A percentile compares a stretch with the other conserved stretches of the same genome.
Evolutionary conservation across 2,888 invertebrate species (phyloP).

Genomic region (Cyclophora punctaria): DNA sequence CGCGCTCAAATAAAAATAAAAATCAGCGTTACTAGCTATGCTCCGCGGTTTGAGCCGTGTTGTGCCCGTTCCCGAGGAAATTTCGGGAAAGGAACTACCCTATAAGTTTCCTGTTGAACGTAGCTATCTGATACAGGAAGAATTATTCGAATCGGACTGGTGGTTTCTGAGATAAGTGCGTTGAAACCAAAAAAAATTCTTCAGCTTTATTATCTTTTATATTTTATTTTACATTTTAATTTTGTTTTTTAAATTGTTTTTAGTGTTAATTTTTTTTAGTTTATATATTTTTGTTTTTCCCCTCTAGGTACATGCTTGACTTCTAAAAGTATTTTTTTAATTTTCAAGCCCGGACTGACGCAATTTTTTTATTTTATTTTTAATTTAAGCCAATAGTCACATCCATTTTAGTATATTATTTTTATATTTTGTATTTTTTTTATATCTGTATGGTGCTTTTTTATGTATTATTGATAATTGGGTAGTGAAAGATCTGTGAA

Average conservation of each 20-base stretch:
- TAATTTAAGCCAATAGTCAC: slow-evolving; percentile 51
- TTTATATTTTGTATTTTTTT: slow-evolving; percentile 13
- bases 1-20: too few relatives aligned
- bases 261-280: slow-evolving; percentile 9
- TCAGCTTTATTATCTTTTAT: too few relatives aligned
- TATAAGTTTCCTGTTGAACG: too few relatives aligned
- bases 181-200: too few relatives aligned
- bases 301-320: slow-evolving; percentile 67
- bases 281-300: slow-evolving; percentile 24
- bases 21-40: too few relatives aligned
- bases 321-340: slow-evolving; percentile 34
- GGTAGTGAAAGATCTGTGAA: neutral
- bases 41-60: too few relatives aligned
- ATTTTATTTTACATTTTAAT: slow-evolving; percentile 9
- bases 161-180: too few relatives aligned
- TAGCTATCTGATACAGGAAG: too few relatives aligned
- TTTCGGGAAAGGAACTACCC: too few relatives aligned
- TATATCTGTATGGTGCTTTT: slow-evolving; percentile 8
- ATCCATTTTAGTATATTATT: slow-evolving; percentile 37
- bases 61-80: too few relatives aligned
- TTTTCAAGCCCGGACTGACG: slow-evolving; percentile 21
- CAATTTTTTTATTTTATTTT: slow-evolving; percentile 22
- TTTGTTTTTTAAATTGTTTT: slow-evolving; percentile 6
- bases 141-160: too few relatives aligned
- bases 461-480: slow-evolving; percentile 4